Percentiles rank a stretch among this genome's conserved stretches.
Conservation (phyloP, 1,140 invertebrate species). For the Drosophila tsacasi region DNA sequence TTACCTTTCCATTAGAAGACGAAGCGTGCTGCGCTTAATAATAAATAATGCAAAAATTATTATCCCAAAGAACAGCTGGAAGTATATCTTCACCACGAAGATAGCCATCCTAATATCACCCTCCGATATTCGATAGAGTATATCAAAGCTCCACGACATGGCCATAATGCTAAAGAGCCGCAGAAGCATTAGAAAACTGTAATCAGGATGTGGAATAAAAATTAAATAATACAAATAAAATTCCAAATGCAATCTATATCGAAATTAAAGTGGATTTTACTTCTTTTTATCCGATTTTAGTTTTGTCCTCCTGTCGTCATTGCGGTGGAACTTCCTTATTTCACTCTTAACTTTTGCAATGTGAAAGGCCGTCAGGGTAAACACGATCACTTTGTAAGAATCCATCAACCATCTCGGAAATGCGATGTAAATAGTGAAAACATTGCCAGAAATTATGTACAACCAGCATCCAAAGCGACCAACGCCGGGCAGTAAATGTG, state of each 20-base stretch:
- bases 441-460: fast-evolving
- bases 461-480: neutral
- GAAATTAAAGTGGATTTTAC: neutral
- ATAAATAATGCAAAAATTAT: neutral
- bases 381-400: neutral
- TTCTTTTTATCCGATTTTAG: neutral
- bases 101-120: neutral
- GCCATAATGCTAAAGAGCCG: slow-evolving; percentile 4
- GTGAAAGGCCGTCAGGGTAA: neutral
- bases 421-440: fast-evolving
- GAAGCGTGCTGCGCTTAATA: neutral
- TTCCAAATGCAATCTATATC: too few relatives aligned
- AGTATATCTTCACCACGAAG: fast-evolving
- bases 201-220: neutral
- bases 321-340: neutral
- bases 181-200: slow-evolving; percentile 10
- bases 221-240: neutral
- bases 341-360: neutral
- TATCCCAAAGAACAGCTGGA: neutral
- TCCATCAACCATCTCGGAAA: neutral
- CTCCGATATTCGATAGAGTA: neutral
- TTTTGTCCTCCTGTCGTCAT: neutral
- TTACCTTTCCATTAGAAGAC: neutral
- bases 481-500: neutral
- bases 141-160: neutral